phyloP scores from a whole-genome alignment of 2,113 vertebrate species.

The Typhlomys cinereus region DNA sequence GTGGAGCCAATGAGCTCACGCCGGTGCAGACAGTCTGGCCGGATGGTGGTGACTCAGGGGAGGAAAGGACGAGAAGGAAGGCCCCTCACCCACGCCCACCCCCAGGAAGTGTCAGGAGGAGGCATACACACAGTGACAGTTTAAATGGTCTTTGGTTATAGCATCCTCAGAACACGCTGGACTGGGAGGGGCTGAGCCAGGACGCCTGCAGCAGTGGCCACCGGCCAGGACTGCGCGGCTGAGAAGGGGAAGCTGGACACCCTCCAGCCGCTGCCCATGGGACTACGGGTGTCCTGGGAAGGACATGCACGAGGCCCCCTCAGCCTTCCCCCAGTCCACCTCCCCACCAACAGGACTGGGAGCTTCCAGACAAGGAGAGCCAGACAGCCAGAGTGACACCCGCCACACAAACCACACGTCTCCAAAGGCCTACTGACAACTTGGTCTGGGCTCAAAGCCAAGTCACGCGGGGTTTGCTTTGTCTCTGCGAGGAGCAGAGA shows the following conservation, averaged over 20 bases:
- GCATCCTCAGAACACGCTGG: neutral
- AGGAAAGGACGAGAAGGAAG: neutral
- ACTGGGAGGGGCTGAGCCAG: neutral
- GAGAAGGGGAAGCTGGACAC: no score
- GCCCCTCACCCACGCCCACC: neutral
- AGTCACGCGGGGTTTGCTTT: neutral
- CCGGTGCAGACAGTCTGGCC: conserved; percentile 60
- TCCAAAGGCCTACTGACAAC: neutral
- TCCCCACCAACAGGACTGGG: neutral
- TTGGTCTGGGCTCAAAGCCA: neutral
- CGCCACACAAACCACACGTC: accelerated
- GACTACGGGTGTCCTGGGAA: neutral
- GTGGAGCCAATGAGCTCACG: conserved; percentile 76
- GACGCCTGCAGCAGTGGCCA: accelerated
- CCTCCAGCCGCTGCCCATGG: neutral
- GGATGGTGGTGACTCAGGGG: conserved; percentile 47
- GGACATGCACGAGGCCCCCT: neutral
- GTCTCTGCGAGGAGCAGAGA: neutral
- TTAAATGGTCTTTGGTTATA: conserved; percentile 30
- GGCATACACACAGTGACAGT: neutral
- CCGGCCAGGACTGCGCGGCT: neutral
- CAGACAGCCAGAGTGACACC: neutral
- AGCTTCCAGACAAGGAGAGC: neutral
- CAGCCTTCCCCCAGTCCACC: neutral
- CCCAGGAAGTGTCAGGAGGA: neutral